Evolutionary conservation across 64 coral and sea anemone genomes (phyloP).

Genomic region (Hydrozoanthus tunicans): DNA sequence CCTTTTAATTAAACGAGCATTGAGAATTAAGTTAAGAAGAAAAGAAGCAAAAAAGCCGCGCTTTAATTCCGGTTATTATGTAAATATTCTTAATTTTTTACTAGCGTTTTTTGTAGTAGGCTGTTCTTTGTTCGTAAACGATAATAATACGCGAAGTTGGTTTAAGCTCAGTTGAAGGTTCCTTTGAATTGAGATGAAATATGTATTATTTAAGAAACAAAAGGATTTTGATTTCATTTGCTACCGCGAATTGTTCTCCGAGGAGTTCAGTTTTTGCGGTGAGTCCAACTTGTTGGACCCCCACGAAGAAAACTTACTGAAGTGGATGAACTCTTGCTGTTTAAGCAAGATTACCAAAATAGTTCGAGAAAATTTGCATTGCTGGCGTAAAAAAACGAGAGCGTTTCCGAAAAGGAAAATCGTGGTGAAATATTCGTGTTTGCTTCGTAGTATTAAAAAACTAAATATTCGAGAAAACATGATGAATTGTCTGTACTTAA

Average conservation of each 20-base stretch:
- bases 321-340: slow-evolving; percentile 21
- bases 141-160: not conserved
- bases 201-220: not conserved
- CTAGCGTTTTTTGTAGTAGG: not conserved
- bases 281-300: not conserved
- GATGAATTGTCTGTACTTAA: not conserved
- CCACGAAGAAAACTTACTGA: slow-evolving; percentile 16
- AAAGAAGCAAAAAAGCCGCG: not conserved
- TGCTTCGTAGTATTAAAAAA: too few relatives aligned
- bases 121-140: not conserved
- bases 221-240: not conserved
- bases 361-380: not conserved
- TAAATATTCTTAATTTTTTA: slow-evolving; percentile 5
- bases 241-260: slow-evolving; percentile 23
- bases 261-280: not conserved
- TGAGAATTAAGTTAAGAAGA: not conserved
- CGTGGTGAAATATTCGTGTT: not conserved
- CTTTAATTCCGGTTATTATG: slow-evolving; percentile 1
- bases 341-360: slow-evolving; percentile 6
- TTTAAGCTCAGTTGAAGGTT: not conserved
- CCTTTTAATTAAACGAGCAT: not conserved
- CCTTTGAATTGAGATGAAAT: not conserved
- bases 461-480: not conserved
- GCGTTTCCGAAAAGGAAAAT: not conserved
- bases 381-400: not conserved